Percentiles rank a stretch among this genome's conserved stretches.
phyloP scores from a whole-genome alignment of 2,113 vertebrate species.

The Chloebia gouldiae region DNA sequence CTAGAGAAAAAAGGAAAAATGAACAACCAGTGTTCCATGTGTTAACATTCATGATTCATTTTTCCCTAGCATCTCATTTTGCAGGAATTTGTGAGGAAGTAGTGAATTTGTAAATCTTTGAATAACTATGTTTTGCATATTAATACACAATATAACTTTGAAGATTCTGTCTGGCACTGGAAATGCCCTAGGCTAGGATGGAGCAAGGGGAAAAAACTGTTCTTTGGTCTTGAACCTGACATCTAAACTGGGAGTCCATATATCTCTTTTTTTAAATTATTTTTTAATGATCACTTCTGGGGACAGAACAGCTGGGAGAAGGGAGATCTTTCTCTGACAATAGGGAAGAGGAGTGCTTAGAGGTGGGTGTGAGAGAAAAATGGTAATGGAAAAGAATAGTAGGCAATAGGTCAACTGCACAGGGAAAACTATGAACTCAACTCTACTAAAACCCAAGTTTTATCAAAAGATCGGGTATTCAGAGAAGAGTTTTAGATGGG shows the following conservation, averaged over 20 bases:
- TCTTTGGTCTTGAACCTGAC: not conserved
- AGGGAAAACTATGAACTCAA: not conserved
- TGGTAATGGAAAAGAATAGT: not conserved
- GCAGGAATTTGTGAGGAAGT: not conserved
- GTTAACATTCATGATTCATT: not conserved
- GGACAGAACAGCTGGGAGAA: not conserved
- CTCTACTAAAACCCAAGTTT: not conserved
- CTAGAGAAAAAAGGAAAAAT: not conserved
- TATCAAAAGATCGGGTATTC: not conserved
- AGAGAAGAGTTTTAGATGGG: not conserved
- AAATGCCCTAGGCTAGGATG: not conserved
- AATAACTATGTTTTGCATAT: not conserved
- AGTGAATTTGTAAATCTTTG: not conserved
- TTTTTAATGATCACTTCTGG: not conserved
- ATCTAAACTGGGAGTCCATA: not conserved
- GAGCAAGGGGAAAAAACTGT: not conserved
- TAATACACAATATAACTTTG: not conserved
- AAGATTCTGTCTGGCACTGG: not conserved
- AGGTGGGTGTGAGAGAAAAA: not conserved
- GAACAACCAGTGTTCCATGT: not conserved
- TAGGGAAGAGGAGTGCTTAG: not conserved
- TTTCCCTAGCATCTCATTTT: not conserved
- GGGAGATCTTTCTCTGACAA: not conserved
- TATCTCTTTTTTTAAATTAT: not conserved
- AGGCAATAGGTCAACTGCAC: not conserved